phyloP scores from a whole-genome alignment of 2,888 invertebrate genomes.

The Trilocha varians region DNA sequence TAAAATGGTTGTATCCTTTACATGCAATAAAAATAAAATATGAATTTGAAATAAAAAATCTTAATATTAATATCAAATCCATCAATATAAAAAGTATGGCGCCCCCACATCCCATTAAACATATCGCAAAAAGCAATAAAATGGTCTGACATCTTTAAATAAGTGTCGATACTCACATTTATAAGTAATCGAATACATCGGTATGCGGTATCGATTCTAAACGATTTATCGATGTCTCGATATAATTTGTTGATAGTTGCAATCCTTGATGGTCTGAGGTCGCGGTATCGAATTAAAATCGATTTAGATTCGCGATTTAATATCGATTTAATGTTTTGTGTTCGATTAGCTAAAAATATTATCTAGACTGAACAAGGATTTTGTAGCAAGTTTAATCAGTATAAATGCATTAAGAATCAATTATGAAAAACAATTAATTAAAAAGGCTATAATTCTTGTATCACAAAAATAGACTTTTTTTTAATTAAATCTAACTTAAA shows the following conservation, averaged over 20 bases:
- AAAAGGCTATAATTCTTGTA: too few relatives aligned
- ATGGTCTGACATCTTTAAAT: constrained; percentile 57
- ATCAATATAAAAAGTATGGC: background rate
- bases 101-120: constrained; percentile 3
- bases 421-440: too few relatives aligned
- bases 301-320: background rate
- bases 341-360: background rate
- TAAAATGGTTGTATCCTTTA: too few relatives aligned
- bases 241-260: constrained; percentile 1
- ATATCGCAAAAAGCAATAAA: constrained; percentile 32
- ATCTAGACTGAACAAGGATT: background rate
- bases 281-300: background rate
- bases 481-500: too few relatives aligned
- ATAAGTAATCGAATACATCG: constrained; percentile 67
- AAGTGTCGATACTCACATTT: constrained; percentile 57
- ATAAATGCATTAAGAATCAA: too few relatives aligned
- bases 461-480: too few relatives aligned
- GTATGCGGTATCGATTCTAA: constrained; percentile 51
- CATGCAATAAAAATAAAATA: too few relatives aligned
- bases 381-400: too few relatives aligned
- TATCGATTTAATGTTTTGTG: background rate
- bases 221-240: constrained; percentile 31
- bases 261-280: background rate
- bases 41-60: too few relatives aligned
- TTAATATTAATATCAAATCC: too few relatives aligned